Base-by-base conservation (phyloP, 2,888 invertebrate species). In the Agrilus cyanescens region DNA sequence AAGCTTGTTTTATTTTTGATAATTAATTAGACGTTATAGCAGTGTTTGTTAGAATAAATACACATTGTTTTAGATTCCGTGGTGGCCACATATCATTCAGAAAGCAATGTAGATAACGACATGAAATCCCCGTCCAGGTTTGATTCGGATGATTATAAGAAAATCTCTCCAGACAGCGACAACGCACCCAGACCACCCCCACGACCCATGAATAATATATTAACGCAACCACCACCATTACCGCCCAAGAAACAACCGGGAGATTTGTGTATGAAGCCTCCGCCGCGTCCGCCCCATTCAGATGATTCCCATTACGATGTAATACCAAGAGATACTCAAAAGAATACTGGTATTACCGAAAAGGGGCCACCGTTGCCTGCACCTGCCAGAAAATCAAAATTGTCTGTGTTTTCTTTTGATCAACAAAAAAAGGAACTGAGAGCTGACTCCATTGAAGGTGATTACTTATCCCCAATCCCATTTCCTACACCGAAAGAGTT, bases 211-310 rank as follows among this genome's bases (percentile, higher is more conserved):
- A 71, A 76, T 12, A 76, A 75, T 61, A 72, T 74, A 52, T 50
- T 50, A 4, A 59, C 67, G 12, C 68, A 76, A 39, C 84, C 84
- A 3, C 83, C 83, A 2, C 84, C 84, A 3, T 65, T 84, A 60
- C 74, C 83, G 14, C 84, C 84, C 12, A 83, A 82, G 58, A 81
- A 82, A 50, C 76, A 78, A 52, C 68, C 71, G 34, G 71, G 68
- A 39, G 75, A 75, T 48, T 66, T 73, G 37, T 62, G 69, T 1
- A 67, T 73, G 16, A 78, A 81, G 35, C 80, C 80, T n/a, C 79
- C 80, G 0, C 75, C 78, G 0, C 61, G 74, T 38, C 81, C 80
- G 1, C 78, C 77, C 1, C 73, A 76, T 50, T 71, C 70, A 2
- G 73, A 72, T 14, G 68, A 71, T 36, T 65, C 68, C 14, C 70